Evolutionary conservation across 2,888 invertebrate genomes (phyloP).

Genomic region (Lepidochrysops patricia): DNA sequence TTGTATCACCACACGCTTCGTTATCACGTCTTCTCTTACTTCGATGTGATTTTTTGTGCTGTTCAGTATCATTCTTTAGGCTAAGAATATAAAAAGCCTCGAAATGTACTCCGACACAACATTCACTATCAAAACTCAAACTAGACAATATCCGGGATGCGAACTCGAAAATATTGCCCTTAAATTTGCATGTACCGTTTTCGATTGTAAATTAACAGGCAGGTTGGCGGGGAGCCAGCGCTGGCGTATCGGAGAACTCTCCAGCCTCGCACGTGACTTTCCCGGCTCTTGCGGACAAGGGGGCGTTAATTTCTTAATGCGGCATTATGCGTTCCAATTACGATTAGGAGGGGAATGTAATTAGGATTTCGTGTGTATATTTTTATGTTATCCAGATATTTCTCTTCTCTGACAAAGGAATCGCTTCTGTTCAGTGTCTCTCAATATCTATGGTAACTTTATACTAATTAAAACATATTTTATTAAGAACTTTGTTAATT

Average conservation of each 20-base stretch:
- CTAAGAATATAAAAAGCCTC: too few species aligned
- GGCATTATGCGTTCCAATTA: constrained; percentile 3
- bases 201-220: constrained; percentile 55
- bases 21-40: too few species aligned
- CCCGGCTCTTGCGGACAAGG: constrained; percentile 6
- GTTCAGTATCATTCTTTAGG: too few species aligned
- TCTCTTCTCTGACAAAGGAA: too few species aligned
- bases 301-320: constrained; percentile 1
- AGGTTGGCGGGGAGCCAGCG: constrained; percentile 52
- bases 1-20: too few species aligned
- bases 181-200: constrained; percentile 51
- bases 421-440: too few species aligned
- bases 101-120: background rate
- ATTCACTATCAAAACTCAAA: background rate
- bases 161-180: constrained; percentile 24
- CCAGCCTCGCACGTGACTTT: constrained; percentile 18
- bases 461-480: too few species aligned
- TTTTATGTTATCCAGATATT: background rate
- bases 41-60: too few species aligned
- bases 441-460: too few species aligned
- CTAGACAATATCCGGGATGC: constrained; percentile 12
- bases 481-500: too few species aligned
- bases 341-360: background rate
- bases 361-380: background rate
- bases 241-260: constrained; percentile 37